Evolutionary conservation across 2,888 invertebrate genomes (phyloP).

Genomic region (Peribatodes rhomboidaria): DNA sequence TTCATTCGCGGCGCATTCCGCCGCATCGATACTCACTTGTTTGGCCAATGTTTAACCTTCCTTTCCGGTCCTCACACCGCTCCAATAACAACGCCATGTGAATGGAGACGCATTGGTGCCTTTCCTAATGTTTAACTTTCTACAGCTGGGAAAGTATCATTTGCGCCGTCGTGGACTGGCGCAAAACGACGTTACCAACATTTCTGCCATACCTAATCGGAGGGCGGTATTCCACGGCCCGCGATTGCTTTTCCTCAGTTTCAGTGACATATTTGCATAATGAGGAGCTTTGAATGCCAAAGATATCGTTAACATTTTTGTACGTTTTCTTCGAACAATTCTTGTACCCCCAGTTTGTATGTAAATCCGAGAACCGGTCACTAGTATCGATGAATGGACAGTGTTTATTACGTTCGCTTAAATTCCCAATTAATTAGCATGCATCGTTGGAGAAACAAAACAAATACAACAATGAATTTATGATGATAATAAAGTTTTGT

Average conservation of each 20-base stretch:
- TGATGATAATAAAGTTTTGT: constrained; percentile 55
- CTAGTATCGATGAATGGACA: constrained; percentile 50
- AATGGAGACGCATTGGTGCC: constrained; percentile 69
- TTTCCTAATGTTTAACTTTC: constrained; percentile 80
- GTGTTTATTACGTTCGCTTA: constrained; percentile 56
- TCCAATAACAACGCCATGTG: constrained; percentile 75
- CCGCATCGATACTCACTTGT: constrained; percentile 67
- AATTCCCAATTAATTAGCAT: constrained; percentile 58
- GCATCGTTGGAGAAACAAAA: constrained; percentile 53
- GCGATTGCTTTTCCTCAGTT: constrained; percentile 58
- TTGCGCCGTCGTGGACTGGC: constrained; percentile 67
- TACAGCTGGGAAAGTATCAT: constrained; percentile 80
- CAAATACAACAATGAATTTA: constrained; percentile 54
- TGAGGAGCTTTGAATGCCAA: constrained; percentile 53
- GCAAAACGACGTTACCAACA: constrained; percentile 69
- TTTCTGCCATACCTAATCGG: constrained; percentile 62
- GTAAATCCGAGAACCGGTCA: constrained; percentile 54
- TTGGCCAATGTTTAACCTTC: constrained; percentile 73
- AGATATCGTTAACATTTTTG: constrained; percentile 48
- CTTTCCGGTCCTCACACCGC: constrained; percentile 73
- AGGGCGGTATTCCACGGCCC: constrained; percentile 57
- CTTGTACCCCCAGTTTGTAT: constrained; percentile 39
- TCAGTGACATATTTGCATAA: constrained; percentile 61
- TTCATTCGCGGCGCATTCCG: constrained; percentile 64
- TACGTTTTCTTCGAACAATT: constrained; percentile 38